These are phyloP conservation scores for Drosophila kikkawai DNA, from an alignment of 1,140 invertebrate genomes.

Conservation along the genomic window DNA sequence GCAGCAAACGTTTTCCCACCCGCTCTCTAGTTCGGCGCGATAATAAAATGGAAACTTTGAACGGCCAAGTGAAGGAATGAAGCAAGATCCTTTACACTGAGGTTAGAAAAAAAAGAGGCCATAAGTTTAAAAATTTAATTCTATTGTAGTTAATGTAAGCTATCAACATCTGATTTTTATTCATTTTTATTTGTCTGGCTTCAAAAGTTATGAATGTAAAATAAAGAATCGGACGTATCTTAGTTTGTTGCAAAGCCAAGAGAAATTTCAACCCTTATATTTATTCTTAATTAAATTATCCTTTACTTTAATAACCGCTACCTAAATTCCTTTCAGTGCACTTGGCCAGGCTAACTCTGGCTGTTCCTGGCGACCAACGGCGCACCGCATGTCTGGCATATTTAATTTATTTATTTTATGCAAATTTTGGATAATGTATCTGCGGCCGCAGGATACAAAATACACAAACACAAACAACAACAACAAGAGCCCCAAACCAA, in stretches of 20 bases:
- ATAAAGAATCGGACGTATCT: neutral
- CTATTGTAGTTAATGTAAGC: too few relatives aligned
- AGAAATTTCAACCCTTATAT: neutral
- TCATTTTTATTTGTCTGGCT: neutral
- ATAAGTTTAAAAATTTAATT: neutral
- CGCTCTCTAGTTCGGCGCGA: slow-evolving; percentile 60
- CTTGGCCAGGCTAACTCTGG: slow-evolving; percentile 35
- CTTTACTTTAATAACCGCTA: neutral
- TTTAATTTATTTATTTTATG: slow-evolving; percentile 85
- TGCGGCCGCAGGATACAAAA: slow-evolving; percentile 80
- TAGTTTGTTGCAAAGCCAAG: neutral
- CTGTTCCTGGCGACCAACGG: slow-evolving; percentile 61
- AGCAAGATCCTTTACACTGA: slow-evolving; percentile 26
- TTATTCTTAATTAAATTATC: neutral
- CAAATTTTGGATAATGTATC: slow-evolving; percentile 85
- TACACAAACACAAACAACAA: slow-evolving; percentile 65
- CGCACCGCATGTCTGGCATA: slow-evolving; percentile 84
- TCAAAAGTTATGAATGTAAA: neutral
- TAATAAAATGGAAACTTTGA: slow-evolving; percentile 81
- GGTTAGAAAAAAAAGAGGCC: neutral
- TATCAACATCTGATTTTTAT: too few relatives aligned
- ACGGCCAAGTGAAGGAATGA: slow-evolving; percentile 51
- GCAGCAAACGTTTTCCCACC: slow-evolving; percentile 17
- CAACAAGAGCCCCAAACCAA: slow-evolving; percentile 38
- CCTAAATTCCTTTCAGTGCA: slow-evolving; percentile 14